These are phyloP conservation scores for Elgonia sp. DNA, from an alignment of 2,888 invertebrate species.

Conservation along the genomic window DNA sequence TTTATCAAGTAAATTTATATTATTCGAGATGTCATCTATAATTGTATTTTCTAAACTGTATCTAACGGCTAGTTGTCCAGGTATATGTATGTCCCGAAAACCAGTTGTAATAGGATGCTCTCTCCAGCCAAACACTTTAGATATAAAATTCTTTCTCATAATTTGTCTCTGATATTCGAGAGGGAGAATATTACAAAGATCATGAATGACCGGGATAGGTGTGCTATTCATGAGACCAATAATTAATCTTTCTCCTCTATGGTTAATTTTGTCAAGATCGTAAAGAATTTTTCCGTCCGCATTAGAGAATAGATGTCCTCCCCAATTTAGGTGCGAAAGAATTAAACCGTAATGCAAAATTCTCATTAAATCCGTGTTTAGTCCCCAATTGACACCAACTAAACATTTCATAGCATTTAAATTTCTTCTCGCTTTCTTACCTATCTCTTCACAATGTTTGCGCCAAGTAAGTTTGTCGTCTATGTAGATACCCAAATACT, in stretches of 20 bases:
- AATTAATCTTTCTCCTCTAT: conserved; percentile 6
- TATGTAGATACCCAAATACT: conserved; percentile 1
- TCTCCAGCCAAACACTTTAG: neutral
- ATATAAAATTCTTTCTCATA: neutral
- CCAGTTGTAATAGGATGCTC: too few relatives aligned
- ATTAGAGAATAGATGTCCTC: neutral
- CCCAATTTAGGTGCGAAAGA: conserved; percentile 12
- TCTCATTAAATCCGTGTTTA: conserved; percentile 1
- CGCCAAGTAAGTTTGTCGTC: neutral
- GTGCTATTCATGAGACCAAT: neutral
- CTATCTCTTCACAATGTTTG: neutral
- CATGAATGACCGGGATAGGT: neutral
- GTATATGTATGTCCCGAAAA: too few relatives aligned
- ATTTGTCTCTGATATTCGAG: conserved; percentile 17
- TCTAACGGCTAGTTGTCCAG: too few relatives aligned
- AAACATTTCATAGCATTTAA: conserved; percentile 10
- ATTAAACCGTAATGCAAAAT: conserved; percentile 24
- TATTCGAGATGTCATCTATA: too few relatives aligned
- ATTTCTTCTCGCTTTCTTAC: neutral
- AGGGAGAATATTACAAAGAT: conserved; percentile 3
- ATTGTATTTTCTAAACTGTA: too few relatives aligned
- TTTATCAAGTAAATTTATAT: too few relatives aligned
- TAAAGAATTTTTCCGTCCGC: neutral
- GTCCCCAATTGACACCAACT: conserved; percentile 9
- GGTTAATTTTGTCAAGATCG: neutral